A percentile compares a stretch with the other conserved stretches of the same genome.
Conservation (phyloP, 2,797 vertebrate genomes). For the Spondyliosoma cantharus region DNA sequence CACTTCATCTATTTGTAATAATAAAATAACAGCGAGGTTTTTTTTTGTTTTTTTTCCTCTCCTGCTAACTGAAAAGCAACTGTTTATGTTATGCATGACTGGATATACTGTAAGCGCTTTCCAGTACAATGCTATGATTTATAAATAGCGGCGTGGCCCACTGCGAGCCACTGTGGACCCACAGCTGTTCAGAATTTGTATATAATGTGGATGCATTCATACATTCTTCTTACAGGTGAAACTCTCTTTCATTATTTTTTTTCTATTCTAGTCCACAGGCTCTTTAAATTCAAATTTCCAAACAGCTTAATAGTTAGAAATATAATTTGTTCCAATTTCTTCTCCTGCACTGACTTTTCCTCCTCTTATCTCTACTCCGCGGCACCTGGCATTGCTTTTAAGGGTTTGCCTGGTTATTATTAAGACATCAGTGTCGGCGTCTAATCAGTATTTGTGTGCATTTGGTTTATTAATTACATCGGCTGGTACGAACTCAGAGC, state of each 20-base stretch:
- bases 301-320: slow-evolving; percentile 41
- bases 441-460: slow-evolving; percentile 76
- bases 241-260: slow-evolving; percentile 41
- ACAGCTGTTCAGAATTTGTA: slow-evolving; percentile 59
- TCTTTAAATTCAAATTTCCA: slow-evolving; percentile 34
- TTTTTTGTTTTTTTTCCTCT: neutral
- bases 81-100: slow-evolving; percentile 73
- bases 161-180: slow-evolving; percentile 52
- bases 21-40: slow-evolving; percentile 70
- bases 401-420: slow-evolving; percentile 59
- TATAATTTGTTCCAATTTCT: slow-evolving; percentile 20
- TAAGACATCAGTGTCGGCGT: slow-evolving; percentile 73
- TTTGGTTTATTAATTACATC: slow-evolving; percentile 81
- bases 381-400: slow-evolving; percentile 49
- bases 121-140: slow-evolving; percentile 69
- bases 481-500: slow-evolving; percentile 77
- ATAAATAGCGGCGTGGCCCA: slow-evolving; percentile 71
- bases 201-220: slow-evolving; percentile 22
- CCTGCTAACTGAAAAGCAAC: slow-evolving; percentile 69
- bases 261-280: slow-evolving; percentile 5
- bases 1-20: slow-evolving; percentile 80
- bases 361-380: slow-evolving; percentile 20
- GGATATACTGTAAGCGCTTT: slow-evolving; percentile 76
- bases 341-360: slow-evolving; percentile 12
- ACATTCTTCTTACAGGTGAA: slow-evolving; percentile 46